Evolutionary conservation across 1,140 invertebrate species (phyloP).

Genomic region (Drosophila varians): DNA sequence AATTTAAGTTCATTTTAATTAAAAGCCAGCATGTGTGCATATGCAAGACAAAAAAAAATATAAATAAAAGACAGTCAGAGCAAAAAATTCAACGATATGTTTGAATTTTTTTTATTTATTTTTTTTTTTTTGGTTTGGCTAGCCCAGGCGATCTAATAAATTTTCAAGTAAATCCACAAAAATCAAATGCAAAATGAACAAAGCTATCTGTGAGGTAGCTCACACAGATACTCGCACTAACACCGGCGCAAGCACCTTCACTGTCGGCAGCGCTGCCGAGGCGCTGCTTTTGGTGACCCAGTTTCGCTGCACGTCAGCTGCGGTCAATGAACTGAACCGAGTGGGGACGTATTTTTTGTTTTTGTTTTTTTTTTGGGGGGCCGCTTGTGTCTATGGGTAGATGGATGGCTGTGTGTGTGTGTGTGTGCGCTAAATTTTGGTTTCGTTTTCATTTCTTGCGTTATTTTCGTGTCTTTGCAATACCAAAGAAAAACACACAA

Average conservation of each 20-base stretch:
- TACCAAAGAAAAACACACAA: constrained; percentile 48
- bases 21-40: constrained; percentile 56
- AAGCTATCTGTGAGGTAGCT: neutral
- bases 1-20: constrained; percentile 81
- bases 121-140: neutral
- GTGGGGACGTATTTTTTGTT: constrained; percentile 46
- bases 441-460: constrained; percentile 82
- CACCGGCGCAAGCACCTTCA: constrained; percentile 57
- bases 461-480: constrained; percentile 81
- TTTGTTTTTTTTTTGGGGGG: constrained; percentile 45
- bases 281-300: constrained; percentile 66
- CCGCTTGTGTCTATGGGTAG: constrained; percentile 23
- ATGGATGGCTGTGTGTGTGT: constrained; percentile 1
- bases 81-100: constrained; percentile 31
- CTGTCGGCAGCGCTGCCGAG: constrained; percentile 31
- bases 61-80: constrained; percentile 30
- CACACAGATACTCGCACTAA: constrained; percentile 22
- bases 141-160: constrained; percentile 36
- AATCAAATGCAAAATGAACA: constrained; percentile 62
- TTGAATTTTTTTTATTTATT: neutral
- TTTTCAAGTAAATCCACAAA: constrained; percentile 22
- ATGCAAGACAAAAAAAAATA: constrained; percentile 28
- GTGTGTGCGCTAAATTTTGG: constrained; percentile 75
- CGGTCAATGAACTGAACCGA: constrained; percentile 76
- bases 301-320: constrained; percentile 64